These are phyloP conservation scores for Tupaia tana DNA, from an alignment of 2,113 vertebrate genomes.

Conservation along the genomic window DNA sequence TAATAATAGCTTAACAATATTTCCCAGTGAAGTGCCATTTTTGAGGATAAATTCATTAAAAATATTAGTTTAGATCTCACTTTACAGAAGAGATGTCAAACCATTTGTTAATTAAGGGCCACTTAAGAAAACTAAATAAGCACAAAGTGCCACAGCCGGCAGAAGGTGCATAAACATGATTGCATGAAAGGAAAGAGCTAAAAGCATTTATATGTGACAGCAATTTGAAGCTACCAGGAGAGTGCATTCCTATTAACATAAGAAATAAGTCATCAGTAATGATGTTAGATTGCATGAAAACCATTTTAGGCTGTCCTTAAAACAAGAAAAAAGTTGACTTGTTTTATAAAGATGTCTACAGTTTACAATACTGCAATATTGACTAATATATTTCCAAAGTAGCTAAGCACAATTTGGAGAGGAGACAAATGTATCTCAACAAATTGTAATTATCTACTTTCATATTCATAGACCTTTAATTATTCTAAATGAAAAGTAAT, in stretches of 20 bases:
- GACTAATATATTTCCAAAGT: not conserved
- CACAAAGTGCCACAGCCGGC: constrained; percentile 24
- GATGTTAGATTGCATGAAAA: not conserved
- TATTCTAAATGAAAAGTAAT: constrained; percentile 28
- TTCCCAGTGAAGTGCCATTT: constrained; percentile 73
- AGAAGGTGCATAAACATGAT: constrained; percentile 56
- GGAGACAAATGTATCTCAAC: not conserved
- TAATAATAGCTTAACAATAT: constrained; percentile 60
- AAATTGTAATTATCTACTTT: not conserved
- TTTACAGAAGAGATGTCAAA: constrained; percentile 67
- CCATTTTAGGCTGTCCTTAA: not conserved
- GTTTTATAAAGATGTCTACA: not conserved
- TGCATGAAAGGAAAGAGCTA: constrained; percentile 9
- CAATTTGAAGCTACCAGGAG: constrained; percentile 5
- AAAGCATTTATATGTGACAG: constrained; percentile 34
- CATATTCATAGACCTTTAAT: not conserved
- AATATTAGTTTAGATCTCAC: constrained; percentile 65
- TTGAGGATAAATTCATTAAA: constrained; percentile 69
- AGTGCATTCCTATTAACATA: constrained; percentile 27
- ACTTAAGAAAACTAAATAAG: constrained; percentile 63
- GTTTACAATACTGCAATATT: not conserved
- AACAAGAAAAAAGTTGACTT: not conserved
- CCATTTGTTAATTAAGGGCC: constrained; percentile 69
- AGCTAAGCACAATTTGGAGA: no score
- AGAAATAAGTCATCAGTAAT: constrained; percentile 17